These are phyloP conservation scores for Caenorhabditis remanei DNA, from an alignment of 1,140 invertebrate species.

Conservation along the genomic window DNA sequence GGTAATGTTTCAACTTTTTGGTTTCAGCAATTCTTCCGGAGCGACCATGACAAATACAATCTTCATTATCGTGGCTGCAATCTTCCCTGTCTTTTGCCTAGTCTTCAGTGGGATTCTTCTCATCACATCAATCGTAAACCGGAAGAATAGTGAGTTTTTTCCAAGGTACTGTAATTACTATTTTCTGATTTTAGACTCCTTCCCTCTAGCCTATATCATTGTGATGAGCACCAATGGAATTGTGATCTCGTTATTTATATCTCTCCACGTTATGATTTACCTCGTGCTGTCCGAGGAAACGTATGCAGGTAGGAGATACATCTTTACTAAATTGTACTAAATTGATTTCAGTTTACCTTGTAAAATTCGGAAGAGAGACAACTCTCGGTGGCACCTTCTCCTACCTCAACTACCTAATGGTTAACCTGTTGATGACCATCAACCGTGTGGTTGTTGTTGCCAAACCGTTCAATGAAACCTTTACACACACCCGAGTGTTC, in stretches of 20 bases:
- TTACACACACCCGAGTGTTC: neutral
- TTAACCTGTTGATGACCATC: neutral
- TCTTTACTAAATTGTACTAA: neutral
- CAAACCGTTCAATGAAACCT: neutral
- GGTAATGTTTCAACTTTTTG: no score
- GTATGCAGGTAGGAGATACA: neutral
- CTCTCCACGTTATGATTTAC: neutral
- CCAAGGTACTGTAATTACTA: neutral
- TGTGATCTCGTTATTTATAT: neutral
- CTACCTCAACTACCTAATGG: neutral
- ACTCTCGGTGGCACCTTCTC: neutral
- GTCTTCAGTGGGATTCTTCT: neutral
- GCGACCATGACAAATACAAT: neutral
- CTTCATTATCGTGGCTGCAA: neutral
- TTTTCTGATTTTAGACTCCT: neutral
- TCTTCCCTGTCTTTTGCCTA: neutral
- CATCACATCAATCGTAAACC: neutral
- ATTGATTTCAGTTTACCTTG: neutral
- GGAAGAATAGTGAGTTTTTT: neutral
- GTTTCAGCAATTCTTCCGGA: no score
- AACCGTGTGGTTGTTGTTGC: neutral
- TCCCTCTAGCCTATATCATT: neutral
- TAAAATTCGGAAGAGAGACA: neutral
- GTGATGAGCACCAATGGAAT: neutral
- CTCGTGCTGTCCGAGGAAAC: neutral